These are phyloP conservation scores for Upupa epops DNA, from an alignment of 2,113 vertebrate species.

Conservation along the genomic window DNA sequence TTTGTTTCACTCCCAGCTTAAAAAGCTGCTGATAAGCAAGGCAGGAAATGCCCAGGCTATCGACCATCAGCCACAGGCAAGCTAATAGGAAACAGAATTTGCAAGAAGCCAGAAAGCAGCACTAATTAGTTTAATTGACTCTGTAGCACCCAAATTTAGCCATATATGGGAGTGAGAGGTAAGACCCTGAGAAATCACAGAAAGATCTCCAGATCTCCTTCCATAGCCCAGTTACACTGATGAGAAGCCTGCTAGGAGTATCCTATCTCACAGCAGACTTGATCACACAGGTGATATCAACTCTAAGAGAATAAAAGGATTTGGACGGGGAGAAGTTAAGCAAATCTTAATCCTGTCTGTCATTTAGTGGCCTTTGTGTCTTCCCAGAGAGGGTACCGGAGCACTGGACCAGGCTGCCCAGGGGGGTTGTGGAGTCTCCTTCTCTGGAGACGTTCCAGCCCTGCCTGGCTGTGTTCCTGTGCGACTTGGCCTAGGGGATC, in stretches of 20 bases:
- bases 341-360: background rate
- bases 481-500: no score
- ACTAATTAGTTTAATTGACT: constrained; percentile 19
- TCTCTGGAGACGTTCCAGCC: no score
- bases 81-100: constrained; percentile 50
- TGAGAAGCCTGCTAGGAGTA: background rate
- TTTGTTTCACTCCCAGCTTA: background rate
- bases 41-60: constrained; percentile 50
- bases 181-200: background rate
- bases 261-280: background rate
- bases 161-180: background rate
- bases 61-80: background rate
- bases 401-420: no score
- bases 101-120: constrained; percentile 10
- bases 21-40: constrained; percentile 11
- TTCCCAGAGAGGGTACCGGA: no score
- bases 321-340: background rate
- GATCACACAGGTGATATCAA: background rate
- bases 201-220: background rate
- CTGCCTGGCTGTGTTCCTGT: no score
- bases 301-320: background rate
- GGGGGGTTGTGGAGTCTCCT: no score
- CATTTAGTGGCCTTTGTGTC: background rate
- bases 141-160: background rate
- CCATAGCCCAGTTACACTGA: background rate